These are phyloP conservation scores for Camelus bactrianus DNA, from an alignment of 2,113 vertebrate genomes.

Conservation along the genomic window DNA sequence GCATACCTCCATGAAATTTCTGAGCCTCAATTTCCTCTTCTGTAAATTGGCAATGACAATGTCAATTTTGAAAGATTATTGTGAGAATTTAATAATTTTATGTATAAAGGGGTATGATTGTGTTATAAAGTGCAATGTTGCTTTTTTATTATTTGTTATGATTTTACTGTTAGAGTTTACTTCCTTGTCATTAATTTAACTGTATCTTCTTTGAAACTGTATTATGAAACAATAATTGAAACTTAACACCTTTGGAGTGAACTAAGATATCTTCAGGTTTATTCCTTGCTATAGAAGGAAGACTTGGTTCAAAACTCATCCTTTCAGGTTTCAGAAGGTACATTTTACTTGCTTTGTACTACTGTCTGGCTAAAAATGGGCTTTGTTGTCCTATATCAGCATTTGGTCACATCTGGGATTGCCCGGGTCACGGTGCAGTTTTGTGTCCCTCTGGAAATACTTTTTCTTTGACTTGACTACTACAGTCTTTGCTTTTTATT, in stretches of 20 bases:
- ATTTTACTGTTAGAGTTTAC: not conserved
- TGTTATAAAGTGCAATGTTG: not conserved
- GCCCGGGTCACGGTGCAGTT: not conserved
- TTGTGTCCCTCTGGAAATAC: not conserved
- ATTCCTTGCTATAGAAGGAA: not conserved
- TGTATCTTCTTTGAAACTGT: not conserved
- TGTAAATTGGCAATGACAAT: not conserved
- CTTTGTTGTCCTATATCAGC: not conserved
- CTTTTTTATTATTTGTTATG: not conserved
- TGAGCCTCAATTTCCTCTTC: not conserved
- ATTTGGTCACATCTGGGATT: not conserved
- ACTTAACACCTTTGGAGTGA: not conserved
- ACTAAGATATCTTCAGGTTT: not conserved
- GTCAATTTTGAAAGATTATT: not conserved
- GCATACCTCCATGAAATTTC: not conserved
- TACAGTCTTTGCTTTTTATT: not conserved
- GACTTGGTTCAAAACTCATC: not conserved
- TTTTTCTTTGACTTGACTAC: not conserved
- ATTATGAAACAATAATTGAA: not conserved
- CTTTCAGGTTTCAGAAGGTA: not conserved
- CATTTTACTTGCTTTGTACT: not conserved
- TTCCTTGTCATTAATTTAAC: not conserved
- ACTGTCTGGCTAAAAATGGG: not conserved
- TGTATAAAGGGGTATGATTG: not conserved
- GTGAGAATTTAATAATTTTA: not conserved